A percentile compares a stretch with the other conserved stretches of the same genome.
These are phyloP conservation scores for Prunella strophiata DNA, from an alignment of 2,797 vertebrate species.

Conservation along the genomic window DNA sequence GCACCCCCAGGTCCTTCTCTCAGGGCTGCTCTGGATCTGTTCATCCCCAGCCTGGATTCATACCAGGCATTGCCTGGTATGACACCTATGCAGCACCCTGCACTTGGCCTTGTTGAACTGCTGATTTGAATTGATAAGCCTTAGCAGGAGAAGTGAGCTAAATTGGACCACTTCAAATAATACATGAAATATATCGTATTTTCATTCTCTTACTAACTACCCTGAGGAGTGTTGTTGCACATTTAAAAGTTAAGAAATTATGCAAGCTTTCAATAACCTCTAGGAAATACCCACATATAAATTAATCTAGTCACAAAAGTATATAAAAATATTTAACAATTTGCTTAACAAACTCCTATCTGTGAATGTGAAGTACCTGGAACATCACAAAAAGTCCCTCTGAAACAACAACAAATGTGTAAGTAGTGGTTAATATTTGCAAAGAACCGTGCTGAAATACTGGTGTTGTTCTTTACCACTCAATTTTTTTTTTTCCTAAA, in stretches of 20 bases:
- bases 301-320: not conserved
- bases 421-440: not conserved
- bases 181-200: not conserved
- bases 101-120: not conserved
- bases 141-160: not conserved
- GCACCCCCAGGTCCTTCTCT: not conserved
- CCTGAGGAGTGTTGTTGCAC: not conserved
- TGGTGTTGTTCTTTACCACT: not conserved
- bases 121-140: not conserved
- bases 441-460: not conserved
- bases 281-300: not conserved
- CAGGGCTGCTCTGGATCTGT: not conserved
- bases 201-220: not conserved
- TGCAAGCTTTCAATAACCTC: not conserved
- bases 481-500: not conserved
- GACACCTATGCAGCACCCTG: fast-evolving
- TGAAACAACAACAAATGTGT: not conserved
- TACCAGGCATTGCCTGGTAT: fast-evolving
- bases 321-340: not conserved
- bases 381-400: not conserved
- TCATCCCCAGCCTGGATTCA: fast-evolving
- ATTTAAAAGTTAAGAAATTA: not conserved
- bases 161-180: not conserved
- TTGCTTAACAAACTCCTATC: not conserved
- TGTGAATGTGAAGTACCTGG: not conserved